These are phyloP conservation scores for Thunnus thynnus DNA, from an alignment of 2,113 vertebrate genomes.

Conservation along the genomic window DNA sequence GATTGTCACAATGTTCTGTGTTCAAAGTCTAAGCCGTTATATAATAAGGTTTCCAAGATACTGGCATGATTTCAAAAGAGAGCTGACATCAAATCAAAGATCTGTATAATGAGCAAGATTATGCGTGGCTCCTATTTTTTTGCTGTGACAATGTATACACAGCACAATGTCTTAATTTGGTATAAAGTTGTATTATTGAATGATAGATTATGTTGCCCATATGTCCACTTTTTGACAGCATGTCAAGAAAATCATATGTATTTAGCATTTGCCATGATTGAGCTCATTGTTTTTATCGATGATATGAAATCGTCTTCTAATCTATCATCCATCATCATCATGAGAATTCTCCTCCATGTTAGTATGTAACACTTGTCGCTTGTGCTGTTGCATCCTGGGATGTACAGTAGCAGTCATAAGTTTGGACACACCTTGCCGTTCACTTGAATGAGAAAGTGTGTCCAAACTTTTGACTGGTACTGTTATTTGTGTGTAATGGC, in stretches of 20 bases:
- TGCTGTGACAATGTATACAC: background rate
- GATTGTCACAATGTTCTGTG: slow-evolving; percentile 20
- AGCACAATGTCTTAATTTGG: background rate
- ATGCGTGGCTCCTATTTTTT: background rate
- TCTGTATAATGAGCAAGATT: slow-evolving; percentile 19
- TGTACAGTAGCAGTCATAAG: background rate
- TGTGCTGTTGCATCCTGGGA: slow-evolving; percentile 42
- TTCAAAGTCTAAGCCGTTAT: slow-evolving; percentile 45
- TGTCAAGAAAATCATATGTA: background rate
- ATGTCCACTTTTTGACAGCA: background rate
- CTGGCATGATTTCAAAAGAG: slow-evolving; percentile 26
- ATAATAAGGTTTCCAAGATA: slow-evolving; percentile 32
- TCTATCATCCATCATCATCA: slow-evolving; percentile 4
- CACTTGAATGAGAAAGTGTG: too few species aligned
- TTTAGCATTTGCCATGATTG: background rate
- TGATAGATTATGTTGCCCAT: background rate
- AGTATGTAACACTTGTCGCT: slow-evolving; percentile 51
- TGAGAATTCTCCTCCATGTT: slow-evolving; percentile 57
- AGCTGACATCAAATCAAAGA: slow-evolving; percentile 28
- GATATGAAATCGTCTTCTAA: slow-evolving; percentile 7
- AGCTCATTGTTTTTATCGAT: background rate
- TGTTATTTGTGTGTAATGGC: slow-evolving; percentile 51
- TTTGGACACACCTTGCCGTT: too few species aligned
- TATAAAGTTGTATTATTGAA: background rate
- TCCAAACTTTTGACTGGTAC: too few species aligned